Evolutionary conservation across 2,888 invertebrate genomes (phyloP), one percentile per base, ranked within the genome.

Genomic region (Morinoia aosen): DNA sequence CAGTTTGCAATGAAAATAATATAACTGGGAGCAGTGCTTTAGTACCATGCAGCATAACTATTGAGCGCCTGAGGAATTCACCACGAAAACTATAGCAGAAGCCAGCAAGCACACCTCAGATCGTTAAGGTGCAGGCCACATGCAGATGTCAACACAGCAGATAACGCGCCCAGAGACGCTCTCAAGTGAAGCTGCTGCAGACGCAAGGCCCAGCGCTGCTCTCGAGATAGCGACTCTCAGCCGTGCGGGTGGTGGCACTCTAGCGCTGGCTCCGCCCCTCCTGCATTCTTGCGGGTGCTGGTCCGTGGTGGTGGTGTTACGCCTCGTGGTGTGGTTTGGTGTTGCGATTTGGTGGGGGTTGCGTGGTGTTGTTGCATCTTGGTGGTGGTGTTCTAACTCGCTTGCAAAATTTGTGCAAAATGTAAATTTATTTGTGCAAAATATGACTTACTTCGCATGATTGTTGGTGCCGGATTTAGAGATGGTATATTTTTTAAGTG

Each of bases 131-230:
- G 33, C 25, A 16, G 10, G 76, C 76, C 76, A 33, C 25, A 61
- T 76, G 33, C 76, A 76, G 76, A 76, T 76, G 76, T 76, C 76
- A 76, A 76, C 76, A 76, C 25, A 76, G 76, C 76, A 76, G 76
- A 76, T 76, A 76, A 76, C 76, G 61, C 76, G 16, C 76, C 76
- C 25, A 25, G 76, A 76, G 19, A 16, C 76, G 19, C 76, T 25
- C 76, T 76, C 76, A 7, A 76, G 76, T 76, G 76, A 76, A 8
- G 33, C 25, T 0, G 25, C 33, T 76, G 33, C 76, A 76, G 76
- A 33, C 16, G 76, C 76, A 14, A 16, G 25, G 25, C 76, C 25
- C 33, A 33, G 25, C 25, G 76, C 19, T 33, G 33, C 2, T 8
- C 76, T 76, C 7, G 0, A 76, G 76, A 33, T 76, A 16, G 25